Evolutionary conservation across 2,797 vertebrate species (phyloP).

Genomic region (Phataginus tricuspis): DNA sequence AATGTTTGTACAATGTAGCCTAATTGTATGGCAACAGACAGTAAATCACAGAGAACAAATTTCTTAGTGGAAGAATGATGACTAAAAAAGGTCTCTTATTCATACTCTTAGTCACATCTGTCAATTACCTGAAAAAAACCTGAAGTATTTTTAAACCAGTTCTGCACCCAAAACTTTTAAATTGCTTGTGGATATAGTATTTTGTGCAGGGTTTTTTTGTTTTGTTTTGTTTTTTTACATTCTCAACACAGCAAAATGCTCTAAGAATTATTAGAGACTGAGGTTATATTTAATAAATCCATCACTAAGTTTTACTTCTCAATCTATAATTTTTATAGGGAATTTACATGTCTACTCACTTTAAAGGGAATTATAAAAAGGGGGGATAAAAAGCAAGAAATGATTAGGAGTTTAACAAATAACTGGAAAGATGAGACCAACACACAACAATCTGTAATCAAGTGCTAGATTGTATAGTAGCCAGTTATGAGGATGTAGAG

Average conservation of each 20-base stretch:
- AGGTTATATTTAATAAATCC: slow-evolving; percentile 1
- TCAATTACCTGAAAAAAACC: slow-evolving; percentile 21
- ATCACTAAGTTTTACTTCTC: not conserved
- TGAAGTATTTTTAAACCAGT: not conserved
- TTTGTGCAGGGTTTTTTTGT: not conserved
- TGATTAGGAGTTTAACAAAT: slow-evolving; percentile 33
- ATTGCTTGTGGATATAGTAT: not conserved
- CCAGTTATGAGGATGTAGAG: not conserved
- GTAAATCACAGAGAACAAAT: slow-evolving; percentile 2
- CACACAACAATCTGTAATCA: not conserved
- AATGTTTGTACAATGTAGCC: slow-evolving; percentile 41
- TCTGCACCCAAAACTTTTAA: slow-evolving; percentile 25
- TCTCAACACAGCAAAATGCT: slow-evolving; percentile 6
- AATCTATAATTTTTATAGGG: not conserved
- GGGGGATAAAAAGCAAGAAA: not conserved
- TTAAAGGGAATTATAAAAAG: slow-evolving; percentile 8
- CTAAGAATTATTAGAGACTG: not conserved
- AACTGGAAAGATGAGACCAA: not conserved
- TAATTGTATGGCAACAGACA: slow-evolving; percentile 62
- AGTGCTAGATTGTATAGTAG: not conserved
- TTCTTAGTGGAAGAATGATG: slow-evolving; percentile 41
- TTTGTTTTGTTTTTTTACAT: not conserved
- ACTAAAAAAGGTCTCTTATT: slow-evolving; percentile 19
- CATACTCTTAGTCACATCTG: not conserved
- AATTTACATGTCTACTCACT: not conserved